Conservation (phyloP, 2,888 invertebrate species). For the Caprella mutica region DNA sequence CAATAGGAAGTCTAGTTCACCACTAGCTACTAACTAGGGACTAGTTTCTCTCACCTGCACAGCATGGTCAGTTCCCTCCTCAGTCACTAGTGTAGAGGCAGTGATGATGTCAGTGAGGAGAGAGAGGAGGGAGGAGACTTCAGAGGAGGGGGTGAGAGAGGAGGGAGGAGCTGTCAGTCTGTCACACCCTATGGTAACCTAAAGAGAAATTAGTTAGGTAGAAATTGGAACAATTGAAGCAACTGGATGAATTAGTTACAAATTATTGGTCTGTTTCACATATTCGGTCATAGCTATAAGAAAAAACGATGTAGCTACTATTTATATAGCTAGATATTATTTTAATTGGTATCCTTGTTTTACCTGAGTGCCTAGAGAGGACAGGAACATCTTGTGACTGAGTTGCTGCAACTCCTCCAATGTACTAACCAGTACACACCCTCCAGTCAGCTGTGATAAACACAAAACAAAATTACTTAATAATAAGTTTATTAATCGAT, state of each 20-base stretch:
- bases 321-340: not conserved
- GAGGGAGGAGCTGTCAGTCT: slow-evolving; percentile 55
- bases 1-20: too few species aligned
- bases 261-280: too few species aligned
- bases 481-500: too few species aligned
- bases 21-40: too few species aligned
- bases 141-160: slow-evolving; percentile 67
- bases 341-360: not conserved
- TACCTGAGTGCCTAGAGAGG: slow-evolving; percentile 50
- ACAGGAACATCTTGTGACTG: slow-evolving; percentile 74
- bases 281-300: too few species aligned
- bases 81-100: slow-evolving; percentile 62
- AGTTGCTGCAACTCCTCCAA: slow-evolving; percentile 67
- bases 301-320: too few species aligned
- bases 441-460: slow-evolving; percentile 46
- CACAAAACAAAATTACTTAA: slow-evolving; percentile 11
- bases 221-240: too few species aligned
- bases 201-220: too few species aligned
- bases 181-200: slow-evolving; percentile 41
- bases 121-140: slow-evolving; percentile 64
- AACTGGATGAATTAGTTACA: too few species aligned
- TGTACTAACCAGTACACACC: slow-evolving; percentile 61
- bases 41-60: too few species aligned
- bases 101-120: slow-evolving; percentile 80
- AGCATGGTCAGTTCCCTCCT: slow-evolving; percentile 64